A percentile compares a stretch with the other conserved stretches of the same genome.
phyloP scores from a whole-genome alignment of 2,797 vertebrate species.

The Manis pentadactyla region DNA sequence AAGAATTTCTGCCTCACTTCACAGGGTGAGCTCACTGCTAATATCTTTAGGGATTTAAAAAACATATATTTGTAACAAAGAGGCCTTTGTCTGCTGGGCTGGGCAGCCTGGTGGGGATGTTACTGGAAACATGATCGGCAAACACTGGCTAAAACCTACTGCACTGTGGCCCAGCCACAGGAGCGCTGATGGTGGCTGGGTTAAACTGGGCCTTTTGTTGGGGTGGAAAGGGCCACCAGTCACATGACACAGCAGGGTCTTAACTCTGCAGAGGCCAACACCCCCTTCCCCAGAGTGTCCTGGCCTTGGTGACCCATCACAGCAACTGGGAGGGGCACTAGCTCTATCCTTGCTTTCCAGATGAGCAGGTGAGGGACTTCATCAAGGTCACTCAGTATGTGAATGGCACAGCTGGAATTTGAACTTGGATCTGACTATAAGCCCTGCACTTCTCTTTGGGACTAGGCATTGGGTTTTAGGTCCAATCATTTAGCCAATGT shows the following conservation, averaged over 20 bases:
- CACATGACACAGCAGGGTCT: conserved; percentile 23
- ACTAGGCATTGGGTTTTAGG: background rate
- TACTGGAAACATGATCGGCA: conserved; percentile 82
- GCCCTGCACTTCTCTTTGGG: background rate
- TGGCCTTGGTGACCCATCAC: background rate
- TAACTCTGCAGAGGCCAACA: conserved; percentile 48
- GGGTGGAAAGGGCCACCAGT: conserved; percentile 28
- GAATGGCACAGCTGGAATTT: background rate
- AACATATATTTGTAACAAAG: conserved; percentile 83
- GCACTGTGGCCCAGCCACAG: conserved; percentile 70
- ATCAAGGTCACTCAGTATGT: background rate
- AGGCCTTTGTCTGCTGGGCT: conserved; percentile 83
- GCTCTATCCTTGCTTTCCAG: background rate
- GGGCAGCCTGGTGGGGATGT: conserved; percentile 78
- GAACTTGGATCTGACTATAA: background rate
- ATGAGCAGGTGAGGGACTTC: background rate
- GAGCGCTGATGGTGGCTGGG: conserved; percentile 61
- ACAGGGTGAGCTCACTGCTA: conserved; percentile 81
- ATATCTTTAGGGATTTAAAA: conserved; percentile 82
- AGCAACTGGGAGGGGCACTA: background rate
- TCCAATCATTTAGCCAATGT: background rate
- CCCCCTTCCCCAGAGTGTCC: background rate
- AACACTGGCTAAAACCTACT: conserved; percentile 66
- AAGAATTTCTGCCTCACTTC: conserved; percentile 83
- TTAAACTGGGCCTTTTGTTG: conserved; percentile 82